Conservation (phyloP, 1,140 invertebrate species). For the Wasmannia auropunctata region DNA sequence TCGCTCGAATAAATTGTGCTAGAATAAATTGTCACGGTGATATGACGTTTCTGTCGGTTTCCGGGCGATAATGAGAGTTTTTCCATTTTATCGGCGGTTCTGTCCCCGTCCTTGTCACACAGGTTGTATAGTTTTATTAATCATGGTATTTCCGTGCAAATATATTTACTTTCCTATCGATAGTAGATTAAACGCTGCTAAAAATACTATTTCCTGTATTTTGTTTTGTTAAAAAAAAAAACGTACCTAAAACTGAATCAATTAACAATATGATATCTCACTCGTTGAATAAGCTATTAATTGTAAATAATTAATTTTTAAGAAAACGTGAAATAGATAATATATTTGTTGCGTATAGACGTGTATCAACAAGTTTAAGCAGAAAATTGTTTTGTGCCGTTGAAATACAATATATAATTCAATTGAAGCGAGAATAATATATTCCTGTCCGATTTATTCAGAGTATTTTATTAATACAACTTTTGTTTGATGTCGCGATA, state of each 20-base stretch:
- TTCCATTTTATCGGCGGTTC: not conserved
- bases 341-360: not conserved
- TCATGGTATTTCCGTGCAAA: not conserved
- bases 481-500: not conserved
- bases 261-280: not conserved
- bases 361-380: not conserved
- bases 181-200: not conserved
- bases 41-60: not conserved
- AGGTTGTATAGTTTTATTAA: not conserved
- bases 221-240: not conserved
- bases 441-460: not conserved
- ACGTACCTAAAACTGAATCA: not conserved
- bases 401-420: not conserved
- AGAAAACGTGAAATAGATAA: not conserved
- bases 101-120: not conserved
- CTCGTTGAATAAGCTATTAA: not conserved
- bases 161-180: not conserved
- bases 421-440: not conserved
- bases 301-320: not conserved
- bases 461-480: constrained; percentile 4
- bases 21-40: not conserved
- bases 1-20: not conserved
- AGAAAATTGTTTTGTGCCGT: not conserved
- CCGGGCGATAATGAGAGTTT: not conserved
- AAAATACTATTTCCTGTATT: not conserved